Evolutionary conservation across 1,140 invertebrate species (phyloP), one percentile per base, ranked within the genome.

Genomic region (Zaprionus taronus): DNA sequence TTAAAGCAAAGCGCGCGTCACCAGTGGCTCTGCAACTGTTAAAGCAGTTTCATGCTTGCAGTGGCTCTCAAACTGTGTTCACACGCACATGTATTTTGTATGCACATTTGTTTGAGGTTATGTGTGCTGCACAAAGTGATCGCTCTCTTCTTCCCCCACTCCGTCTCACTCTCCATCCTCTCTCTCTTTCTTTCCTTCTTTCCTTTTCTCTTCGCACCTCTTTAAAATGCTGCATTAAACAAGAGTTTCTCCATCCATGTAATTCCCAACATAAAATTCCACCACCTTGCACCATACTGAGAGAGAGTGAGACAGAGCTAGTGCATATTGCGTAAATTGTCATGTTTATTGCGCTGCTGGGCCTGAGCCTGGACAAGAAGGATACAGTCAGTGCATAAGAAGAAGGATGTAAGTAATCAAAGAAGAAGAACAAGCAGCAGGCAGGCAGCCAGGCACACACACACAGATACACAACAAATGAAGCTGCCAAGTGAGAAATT

Each of bases 211-310:
- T 9, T 53, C 53, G 53, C 24, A 4, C 12, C 26, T 47, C 41
- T 47, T 47, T 17, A 47, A 56, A 47, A 15, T 55, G 69, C 28
- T 44, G 49, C 60, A 56, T 71, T 65, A 56, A 60, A 66, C 62
- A 15, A 3, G 9, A 34, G 14, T 68, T 83, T 63, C 58, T 26
- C 60, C 64, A 78, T 66, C 69, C 73, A 77, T 76, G 80, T 83
- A 79, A 82, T 80, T 80, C 77, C 64, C 26, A 80, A 76, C 83
- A 80, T 80, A 72, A 86, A 86, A 86, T 86, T 86, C 83, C 83
- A 86, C 83, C 83, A 86, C 83, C 83, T 80, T 86, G 74, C 65
- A 56, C 34, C 61, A 57, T 31, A 58, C 73, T 65, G 44, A 61
- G 7, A 57, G 11, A 5, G 31, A 51, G 22, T 9, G 26, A 31